Conservation (phyloP, 2,797 vertebrate genomes). For the Acanthurus tractus region DNA sequence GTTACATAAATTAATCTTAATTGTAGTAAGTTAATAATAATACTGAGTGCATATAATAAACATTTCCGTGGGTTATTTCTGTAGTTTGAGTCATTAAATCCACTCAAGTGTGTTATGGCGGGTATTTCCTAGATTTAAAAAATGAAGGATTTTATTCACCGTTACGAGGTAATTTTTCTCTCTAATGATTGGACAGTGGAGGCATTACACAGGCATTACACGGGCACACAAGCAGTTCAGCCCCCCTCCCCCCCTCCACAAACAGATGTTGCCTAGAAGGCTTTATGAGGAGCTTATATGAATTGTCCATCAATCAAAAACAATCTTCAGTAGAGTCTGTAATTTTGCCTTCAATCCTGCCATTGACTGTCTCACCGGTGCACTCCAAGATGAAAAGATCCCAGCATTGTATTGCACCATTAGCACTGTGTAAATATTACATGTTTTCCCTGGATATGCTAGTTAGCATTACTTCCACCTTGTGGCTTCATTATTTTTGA, state of each 20-base stretch:
- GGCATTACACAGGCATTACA: constrained; percentile 25
- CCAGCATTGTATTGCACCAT: constrained; percentile 70
- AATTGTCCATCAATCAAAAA: constrained; percentile 80
- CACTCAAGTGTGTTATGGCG: background rate
- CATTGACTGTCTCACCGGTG: constrained; percentile 51
- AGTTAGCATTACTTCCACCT: constrained; percentile 85
- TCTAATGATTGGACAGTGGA: constrained; percentile 59
- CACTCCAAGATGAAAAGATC: constrained; percentile 68
- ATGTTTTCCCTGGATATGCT: constrained; percentile 81
- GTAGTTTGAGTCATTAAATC: background rate
- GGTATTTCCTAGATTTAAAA: background rate
- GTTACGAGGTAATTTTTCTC: constrained; percentile 55
- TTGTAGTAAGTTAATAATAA: background rate
- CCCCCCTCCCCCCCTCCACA: constrained; percentile 52
- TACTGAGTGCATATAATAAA: background rate
- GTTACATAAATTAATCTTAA: constrained; percentile 2
- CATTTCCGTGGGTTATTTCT: background rate
- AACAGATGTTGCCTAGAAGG: constrained; percentile 76
- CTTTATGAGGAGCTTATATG: constrained; percentile 71
- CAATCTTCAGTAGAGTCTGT: constrained; percentile 57
- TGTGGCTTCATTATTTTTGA: constrained; percentile 85
- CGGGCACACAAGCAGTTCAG: constrained; percentile 42
- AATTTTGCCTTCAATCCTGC: constrained; percentile 60
- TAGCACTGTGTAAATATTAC: constrained; percentile 83
- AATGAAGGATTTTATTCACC: constrained; percentile 10